A percentile compares a stretch with the other conserved stretches of the same genome.
These are phyloP conservation scores for Agapornis roseicollis DNA, from an alignment of 2,113 vertebrate species.

Conservation along the genomic window DNA sequence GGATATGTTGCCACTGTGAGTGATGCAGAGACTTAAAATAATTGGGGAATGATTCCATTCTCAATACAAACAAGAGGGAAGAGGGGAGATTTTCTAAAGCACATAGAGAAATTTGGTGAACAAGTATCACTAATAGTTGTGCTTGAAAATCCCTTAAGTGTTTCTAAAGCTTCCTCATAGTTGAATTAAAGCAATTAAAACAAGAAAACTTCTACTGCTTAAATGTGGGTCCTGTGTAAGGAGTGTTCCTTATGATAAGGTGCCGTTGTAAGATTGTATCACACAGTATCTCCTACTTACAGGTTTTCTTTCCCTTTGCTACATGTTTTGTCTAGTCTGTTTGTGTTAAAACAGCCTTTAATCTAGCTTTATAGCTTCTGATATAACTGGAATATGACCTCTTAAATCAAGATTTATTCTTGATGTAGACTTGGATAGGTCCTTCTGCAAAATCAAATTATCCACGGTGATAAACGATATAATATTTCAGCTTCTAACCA, in stretches of 20 bases:
- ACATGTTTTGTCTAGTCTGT: conserved; percentile 34
- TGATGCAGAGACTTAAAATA: neutral
- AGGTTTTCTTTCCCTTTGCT: neutral
- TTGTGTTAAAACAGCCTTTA: neutral
- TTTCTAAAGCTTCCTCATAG: conserved; percentile 7
- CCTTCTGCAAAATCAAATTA: neutral
- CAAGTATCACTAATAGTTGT: neutral
- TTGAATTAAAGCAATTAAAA: conserved; percentile 46
- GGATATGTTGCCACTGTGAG: neutral
- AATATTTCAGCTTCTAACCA: neutral
- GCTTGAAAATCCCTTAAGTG: conserved; percentile 7
- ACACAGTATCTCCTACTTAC: neutral
- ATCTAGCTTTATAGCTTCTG: neutral
- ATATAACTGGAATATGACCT: neutral
- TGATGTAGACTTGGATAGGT: neutral
- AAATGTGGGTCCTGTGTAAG: neutral
- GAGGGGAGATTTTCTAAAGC: neutral
- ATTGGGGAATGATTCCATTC: neutral
- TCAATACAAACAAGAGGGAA: neutral
- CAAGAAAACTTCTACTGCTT: neutral
- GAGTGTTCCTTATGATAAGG: neutral
- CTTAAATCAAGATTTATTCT: neutral
- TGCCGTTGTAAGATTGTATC: neutral
- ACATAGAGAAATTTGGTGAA: neutral
- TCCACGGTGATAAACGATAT: accelerated